Base-by-base conservation (phyloP, 1,140 invertebrate genomes). In the Drosophila melanica region DNA sequence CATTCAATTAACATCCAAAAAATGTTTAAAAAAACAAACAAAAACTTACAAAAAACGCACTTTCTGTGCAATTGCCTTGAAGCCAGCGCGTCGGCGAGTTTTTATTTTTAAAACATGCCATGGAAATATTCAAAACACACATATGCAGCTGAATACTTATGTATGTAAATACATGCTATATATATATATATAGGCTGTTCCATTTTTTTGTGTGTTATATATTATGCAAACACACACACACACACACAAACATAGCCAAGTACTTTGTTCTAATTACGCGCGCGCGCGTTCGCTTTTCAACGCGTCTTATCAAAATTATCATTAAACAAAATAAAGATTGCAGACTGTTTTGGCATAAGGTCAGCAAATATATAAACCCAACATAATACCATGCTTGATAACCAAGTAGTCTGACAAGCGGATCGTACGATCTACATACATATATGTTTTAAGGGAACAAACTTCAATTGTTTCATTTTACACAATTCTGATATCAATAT, bases 41-140 rank as follows among this genome's bases (percentile, higher is more conserved):
- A 14, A 30, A 27, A 39, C n/a, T 30, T 18, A 37, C 4, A 50
- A 66, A 60, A 47, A 39, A n/a, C 41, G 53, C 53, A 50, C 54
- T 42, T 23, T 58, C 23, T 33, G 27, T 44, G 37, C 68, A 57
- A 65, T 57, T 59, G 55, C 65, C 64, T 67, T 50, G 27, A 27
- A 27, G 27, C 7, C 27, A 27, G 7, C 27, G 37, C 42, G 30
- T 16, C 39, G 66, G 50, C 48, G 48, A 39, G 55, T 65, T 63
- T 86, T 71, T 85, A 85, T 87, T 86, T 86, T 73, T 81, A 87
- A 76, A 87, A 64, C 55, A 80, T 62, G 39, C 55, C 68, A 75
- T 78, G 75, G 75, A 76, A 87, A 81, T 75, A 37, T 55, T 55
- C 39, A 60, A 42, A 16, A 48, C 30, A 35, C 44, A 47, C 48